Base-by-base conservation (phyloP, 2,888 invertebrate genomes). In the Eumacrocentrus americanus region DNA sequence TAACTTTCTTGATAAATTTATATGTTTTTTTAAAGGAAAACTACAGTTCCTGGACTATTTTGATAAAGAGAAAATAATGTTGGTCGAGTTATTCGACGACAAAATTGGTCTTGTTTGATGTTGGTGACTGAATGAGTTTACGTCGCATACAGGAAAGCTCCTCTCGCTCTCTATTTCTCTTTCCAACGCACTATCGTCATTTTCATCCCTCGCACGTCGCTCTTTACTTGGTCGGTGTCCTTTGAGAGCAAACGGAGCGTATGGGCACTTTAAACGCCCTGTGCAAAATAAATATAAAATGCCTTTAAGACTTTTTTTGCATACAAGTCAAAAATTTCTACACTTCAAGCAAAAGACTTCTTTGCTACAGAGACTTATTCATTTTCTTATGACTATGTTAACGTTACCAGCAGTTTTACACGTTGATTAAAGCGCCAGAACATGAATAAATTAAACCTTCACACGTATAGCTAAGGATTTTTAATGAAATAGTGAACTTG, bases 71-170 rank as follows among this genome's bases (percentile, higher is more conserved):
- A 29, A 29, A 29, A 29, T 9, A 29, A 29, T 9, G 29, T 9
- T 29, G 9, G 29, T 6, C 9, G 29, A 29, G 4, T 73, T 74
- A 70, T 74, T 74, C 70, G 72, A 67, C 67, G 71, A 71, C 69
- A 70, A 74, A 76, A 75, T 75, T 70, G 71, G n/a, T 73, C 67
- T 67, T 68, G 70, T 75, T 75, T 74, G 72, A 73, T 72, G 73
- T 71, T 67, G 65, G 58, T 63, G 68, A 65, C 60, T 72, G 72
- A 70, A 44, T 69, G 70, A 66, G 62, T 59, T 62, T 59, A 55
- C 56, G 48, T 55, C 61, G 59, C 34, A 54, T 54, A 25, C 42
- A 29, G 1, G 9, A 2, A 35, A 11, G 25, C 25, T 4, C 25
- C 7, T 56, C 42, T 51, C n/a, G 57, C 35, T 25, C n/a, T 56